A percentile compares a stretch with the other conserved stretches of the same genome.
Conservation (phyloP, 1,140 invertebrate species). For the Drosophila bocki region DNA sequence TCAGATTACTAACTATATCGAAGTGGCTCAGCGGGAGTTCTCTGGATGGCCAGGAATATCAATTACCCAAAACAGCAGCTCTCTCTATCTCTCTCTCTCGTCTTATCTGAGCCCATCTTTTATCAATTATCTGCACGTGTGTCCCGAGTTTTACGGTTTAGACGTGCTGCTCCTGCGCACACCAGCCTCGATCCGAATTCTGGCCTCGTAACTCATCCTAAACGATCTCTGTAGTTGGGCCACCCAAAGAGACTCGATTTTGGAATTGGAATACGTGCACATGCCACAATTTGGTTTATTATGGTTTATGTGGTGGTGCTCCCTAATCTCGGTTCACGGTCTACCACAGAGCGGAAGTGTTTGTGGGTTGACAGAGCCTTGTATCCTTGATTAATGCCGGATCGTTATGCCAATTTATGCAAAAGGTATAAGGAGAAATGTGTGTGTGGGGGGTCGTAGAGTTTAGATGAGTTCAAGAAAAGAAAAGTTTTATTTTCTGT, state of each 20-base stretch:
- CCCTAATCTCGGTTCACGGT: conserved; percentile 10
- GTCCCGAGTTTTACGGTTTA: conserved; percentile 41
- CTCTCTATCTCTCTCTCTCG: not conserved
- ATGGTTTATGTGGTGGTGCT: conserved; percentile 35
- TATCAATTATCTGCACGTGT: conserved; percentile 74
- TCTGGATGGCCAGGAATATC: conserved; percentile 65
- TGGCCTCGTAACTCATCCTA: conserved; percentile 75
- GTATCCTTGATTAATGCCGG: conserved; percentile 30
- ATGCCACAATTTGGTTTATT: conserved; percentile 74
- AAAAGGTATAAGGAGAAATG: conserved; percentile 8
- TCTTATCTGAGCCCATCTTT: conserved; percentile 63
- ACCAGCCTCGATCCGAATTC: conserved; percentile 21
- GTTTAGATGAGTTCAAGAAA: not conserved
- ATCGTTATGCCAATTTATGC: conserved; percentile 58
- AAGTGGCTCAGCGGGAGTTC: conserved; percentile 58
- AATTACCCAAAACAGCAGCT: conserved; percentile 67
- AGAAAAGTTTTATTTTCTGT: not conserved
- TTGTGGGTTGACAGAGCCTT: conserved; percentile 16
- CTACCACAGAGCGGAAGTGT: conserved; percentile 61
- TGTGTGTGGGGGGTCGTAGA: conserved; percentile 2
- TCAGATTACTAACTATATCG: conserved; percentile 52
- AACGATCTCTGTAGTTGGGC: conserved; percentile 57
- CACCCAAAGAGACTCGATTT: conserved; percentile 43
- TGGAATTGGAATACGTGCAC: conserved; percentile 59
- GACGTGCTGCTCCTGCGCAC: conserved; percentile 50